Evolutionary conservation across 2,113 vertebrate species (phyloP).

Genomic region (Xenopus borealis): DNA sequence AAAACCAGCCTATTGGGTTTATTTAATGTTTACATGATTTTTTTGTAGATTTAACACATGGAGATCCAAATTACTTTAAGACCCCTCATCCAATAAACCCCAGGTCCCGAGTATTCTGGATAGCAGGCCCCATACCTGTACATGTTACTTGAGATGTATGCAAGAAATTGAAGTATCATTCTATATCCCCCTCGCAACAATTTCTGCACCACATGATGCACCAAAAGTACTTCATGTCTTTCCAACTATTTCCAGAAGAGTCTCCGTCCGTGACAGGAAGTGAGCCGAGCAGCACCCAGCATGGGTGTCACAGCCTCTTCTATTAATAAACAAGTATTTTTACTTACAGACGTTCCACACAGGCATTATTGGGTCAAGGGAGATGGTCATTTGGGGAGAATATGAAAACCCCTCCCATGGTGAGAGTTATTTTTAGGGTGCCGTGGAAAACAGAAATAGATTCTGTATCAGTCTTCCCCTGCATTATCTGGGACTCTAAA

Average conservation of each 20-base stretch:
- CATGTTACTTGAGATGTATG: too few species aligned
- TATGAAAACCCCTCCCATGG: conserved; percentile 58
- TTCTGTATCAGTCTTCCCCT: too few species aligned
- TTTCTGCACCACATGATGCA: neutral
- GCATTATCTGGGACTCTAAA: neutral
- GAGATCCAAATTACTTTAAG: too few species aligned
- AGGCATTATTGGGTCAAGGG: conserved; percentile 49
- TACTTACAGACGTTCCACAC: conserved; percentile 63
- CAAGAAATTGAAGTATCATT: too few species aligned
- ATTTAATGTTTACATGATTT: too few species aligned
- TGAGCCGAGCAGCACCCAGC: neutral
- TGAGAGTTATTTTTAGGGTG: conserved; percentile 64
- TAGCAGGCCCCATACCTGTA: too few species aligned
- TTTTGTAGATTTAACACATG: too few species aligned
- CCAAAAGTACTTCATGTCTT: neutral
- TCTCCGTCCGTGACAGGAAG: neutral
- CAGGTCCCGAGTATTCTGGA: too few species aligned
- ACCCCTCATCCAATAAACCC: too few species aligned
- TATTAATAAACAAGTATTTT: conserved; percentile 69
- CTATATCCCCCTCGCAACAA: too few species aligned
- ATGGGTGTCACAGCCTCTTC: conserved; percentile 10
- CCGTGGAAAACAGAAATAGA: conserved; percentile 13
- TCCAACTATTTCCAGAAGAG: neutral
- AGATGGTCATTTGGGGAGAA: conserved; percentile 53
- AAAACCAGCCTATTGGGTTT: too few species aligned